Percentiles rank a stretch among this genome's conserved stretches.
phyloP scores from a whole-genome alignment of 1,140 invertebrate genomes.

The Drosophila azteca region DNA sequence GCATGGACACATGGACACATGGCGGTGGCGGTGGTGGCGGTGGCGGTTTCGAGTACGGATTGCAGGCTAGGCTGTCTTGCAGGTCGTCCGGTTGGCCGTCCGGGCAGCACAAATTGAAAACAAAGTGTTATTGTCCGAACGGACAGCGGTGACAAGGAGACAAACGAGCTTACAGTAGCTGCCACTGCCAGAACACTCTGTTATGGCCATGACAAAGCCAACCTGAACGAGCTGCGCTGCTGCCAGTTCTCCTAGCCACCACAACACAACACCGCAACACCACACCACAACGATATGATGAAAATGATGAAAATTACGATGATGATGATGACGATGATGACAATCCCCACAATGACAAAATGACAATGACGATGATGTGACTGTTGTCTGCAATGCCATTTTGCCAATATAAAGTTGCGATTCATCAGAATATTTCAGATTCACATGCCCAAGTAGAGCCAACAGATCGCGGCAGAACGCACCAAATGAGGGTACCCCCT shows the following conservation, averaged over 20 bases:
- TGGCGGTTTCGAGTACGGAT: neutral
- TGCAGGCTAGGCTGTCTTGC: no score
- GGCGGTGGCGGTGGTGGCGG: neutral
- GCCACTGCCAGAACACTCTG: slow-evolving; percentile 13
- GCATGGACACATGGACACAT: neutral
- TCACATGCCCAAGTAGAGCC: slow-evolving; percentile 7
- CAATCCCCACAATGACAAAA: neutral
- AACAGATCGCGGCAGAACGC: no score
- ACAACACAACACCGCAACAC: no score
- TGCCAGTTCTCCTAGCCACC: neutral
- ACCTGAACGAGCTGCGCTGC: slow-evolving; percentile 8
- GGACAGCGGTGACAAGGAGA: slow-evolving; percentile 36
- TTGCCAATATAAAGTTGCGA: slow-evolving; percentile 14
- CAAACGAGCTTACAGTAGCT: slow-evolving; percentile 54
- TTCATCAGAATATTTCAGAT: slow-evolving; percentile 12
- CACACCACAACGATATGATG: no score
- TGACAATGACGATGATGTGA: neutral
- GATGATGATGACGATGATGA: neutral
- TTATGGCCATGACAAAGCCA: slow-evolving; percentile 45
- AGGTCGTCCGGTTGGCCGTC: neutral
- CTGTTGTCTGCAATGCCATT: slow-evolving; percentile 10
- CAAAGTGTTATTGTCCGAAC: slow-evolving; percentile 60
- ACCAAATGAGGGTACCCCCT: no score
- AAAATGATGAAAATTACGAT: no score
- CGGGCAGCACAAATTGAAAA: slow-evolving; percentile 57